Percentiles rank a stretch among this genome's conserved stretches.
Conservation (phyloP, 2,888 invertebrate genomes). For the Scaeva pyrastri region DNA sequence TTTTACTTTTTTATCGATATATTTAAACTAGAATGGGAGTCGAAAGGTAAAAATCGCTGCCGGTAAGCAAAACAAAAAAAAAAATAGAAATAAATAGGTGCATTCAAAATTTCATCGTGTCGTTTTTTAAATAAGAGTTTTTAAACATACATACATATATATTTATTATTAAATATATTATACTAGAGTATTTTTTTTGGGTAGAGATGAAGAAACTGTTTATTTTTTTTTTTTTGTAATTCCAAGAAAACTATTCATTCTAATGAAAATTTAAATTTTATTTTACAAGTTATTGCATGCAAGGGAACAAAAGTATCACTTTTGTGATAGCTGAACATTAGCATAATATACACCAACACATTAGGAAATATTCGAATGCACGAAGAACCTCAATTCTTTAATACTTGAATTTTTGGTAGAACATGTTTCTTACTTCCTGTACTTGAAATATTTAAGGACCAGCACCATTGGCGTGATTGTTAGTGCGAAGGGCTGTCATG, state of each 20-base stretch:
- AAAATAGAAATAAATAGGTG: neutral
- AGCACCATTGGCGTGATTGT: too few relatives aligned
- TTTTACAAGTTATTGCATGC: neutral
- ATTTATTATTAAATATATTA: constrained; percentile 1
- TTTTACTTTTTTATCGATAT: neutral
- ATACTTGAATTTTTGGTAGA: too few relatives aligned
- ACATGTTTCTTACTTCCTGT: too few relatives aligned
- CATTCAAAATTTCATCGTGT: constrained; percentile 29
- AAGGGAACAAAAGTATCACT: neutral
- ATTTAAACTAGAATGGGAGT: constrained; percentile 19
- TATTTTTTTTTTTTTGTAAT: too few relatives aligned
- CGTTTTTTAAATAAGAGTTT: constrained; percentile 43
- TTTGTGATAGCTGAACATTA: neutral
- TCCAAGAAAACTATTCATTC: constrained; percentile 18
- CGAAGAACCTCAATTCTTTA: too few relatives aligned
- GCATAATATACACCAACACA: too few relatives aligned
- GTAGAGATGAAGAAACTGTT: constrained; percentile 1
- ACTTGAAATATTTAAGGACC: too few relatives aligned
- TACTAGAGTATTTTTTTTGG: neutral
- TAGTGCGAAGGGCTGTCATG: too few relatives aligned
- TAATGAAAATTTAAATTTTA: neutral
- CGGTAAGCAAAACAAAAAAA: constrained; percentile 27
- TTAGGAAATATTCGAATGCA: too few relatives aligned
- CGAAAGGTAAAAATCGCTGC: constrained; percentile 12
- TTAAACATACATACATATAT: neutral